Base-by-base conservation (phyloP, 35 echinoderm and acorn worm species). In the Lytechinus pictus region DNA sequence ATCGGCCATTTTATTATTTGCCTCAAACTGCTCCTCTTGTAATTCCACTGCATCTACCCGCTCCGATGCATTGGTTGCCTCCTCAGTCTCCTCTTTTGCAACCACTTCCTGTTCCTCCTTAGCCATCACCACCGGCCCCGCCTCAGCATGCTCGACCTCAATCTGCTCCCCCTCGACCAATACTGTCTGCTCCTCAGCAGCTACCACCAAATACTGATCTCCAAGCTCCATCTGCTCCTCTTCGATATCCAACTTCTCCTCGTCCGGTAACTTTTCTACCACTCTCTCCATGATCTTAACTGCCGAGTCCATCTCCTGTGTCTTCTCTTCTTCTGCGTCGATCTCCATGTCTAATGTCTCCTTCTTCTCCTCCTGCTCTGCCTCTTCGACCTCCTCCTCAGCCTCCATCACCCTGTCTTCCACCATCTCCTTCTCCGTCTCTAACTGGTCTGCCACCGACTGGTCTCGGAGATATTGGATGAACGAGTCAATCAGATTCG, bases 91-190 rank as follows among this genome's bases (percentile, higher is more conserved):
- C 10, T 89, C 93, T 19, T 86, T 56, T 51, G 56, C 91, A 53
- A 94, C 87, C 11, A 94, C 94, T 33, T 95, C 79, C 27, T 9
- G 4, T 53, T 96, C 94, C 9, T 86, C 44, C 9, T 72, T 72
- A 8, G 27, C 86, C 10, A 51, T 54, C 54, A 27, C 55, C 8
- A 5, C 87, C 28, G 66, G 16, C 6, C 12, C 51, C 44, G 86
- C 52, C 28, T n/a, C 51, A 10, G 19, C 28, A 33, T 96, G 19
- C 52, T 54, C 58, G 9, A 86, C 61, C 24, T 79, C 86, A 54
- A 28, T 71, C 4, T 94, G 19, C 21, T 93, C 58, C 52, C 94
- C 86, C 28, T 27, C 27, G 27, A 60, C 21, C 52, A 24, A 54
- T 54, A 53, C 92, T 27, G 24, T 44, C n/a, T 96, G 24, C 4